Conservation (phyloP, 2,113 vertebrate species). For the Ochotona curzoniae region DNA sequence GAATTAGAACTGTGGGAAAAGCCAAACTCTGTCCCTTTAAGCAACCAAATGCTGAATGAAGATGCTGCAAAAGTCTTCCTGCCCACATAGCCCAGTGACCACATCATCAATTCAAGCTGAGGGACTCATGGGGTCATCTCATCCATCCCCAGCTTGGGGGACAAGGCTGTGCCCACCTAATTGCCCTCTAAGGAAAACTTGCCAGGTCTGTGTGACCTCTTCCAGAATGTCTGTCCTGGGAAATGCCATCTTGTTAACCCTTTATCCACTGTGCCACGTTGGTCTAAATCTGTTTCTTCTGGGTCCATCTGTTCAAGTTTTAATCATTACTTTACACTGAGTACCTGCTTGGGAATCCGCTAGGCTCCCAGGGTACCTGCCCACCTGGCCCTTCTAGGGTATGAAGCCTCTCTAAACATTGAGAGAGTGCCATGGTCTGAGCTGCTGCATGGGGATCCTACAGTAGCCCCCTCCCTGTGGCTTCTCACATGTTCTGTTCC, state of each 20-base stretch:
- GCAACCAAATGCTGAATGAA: neutral
- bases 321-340: neutral
- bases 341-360: neutral
- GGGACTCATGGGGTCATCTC: neutral
- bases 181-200: neutral
- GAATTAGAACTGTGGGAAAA: slow-evolving; percentile 4
- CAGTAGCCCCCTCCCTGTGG: fast-evolving
- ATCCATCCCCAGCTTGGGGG: neutral
- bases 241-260: neutral
- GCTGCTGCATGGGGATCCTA: neutral
- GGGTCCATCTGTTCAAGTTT: neutral
- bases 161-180: too few relatives aligned
- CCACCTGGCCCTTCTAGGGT: fast-evolving
- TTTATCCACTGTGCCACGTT: fast-evolving
- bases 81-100: neutral
- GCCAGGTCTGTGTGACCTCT: neutral
- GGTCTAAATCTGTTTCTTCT: neutral
- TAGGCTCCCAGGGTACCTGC: neutral
- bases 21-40: neutral
- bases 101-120: neutral
- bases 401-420: fast-evolving
- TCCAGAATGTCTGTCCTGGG: neutral
- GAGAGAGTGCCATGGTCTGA: neutral
- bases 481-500: neutral
- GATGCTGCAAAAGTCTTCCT: neutral